phyloP scores from a whole-genome alignment of 92 coral and sea anemone species.

The Phymanthus crucifer region DNA sequence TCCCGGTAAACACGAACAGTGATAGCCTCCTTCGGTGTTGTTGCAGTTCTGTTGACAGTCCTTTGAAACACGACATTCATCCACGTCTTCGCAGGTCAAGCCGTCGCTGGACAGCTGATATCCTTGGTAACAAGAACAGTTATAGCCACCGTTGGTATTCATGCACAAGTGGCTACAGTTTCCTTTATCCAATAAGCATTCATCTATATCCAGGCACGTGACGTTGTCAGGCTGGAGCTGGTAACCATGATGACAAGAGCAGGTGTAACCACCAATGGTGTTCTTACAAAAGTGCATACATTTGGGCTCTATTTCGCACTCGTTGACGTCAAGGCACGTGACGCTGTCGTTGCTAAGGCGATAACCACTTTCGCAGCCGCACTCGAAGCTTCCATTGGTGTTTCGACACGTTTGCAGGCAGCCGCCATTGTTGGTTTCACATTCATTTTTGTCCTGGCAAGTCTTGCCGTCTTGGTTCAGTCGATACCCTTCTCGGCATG shows the following conservation, averaged over 20 bases:
- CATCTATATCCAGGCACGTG: slow-evolving; percentile 53
- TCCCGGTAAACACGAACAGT: slow-evolving; percentile 50
- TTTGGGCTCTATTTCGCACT: slow-evolving; percentile 25
- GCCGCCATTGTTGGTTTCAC: slow-evolving; percentile 41
- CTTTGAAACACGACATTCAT: slow-evolving; percentile 49
- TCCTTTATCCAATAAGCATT: slow-evolving; percentile 36
- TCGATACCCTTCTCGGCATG: slow-evolving; percentile 57
- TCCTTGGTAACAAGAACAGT: slow-evolving; percentile 56
- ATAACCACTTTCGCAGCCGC: slow-evolving; percentile 55
- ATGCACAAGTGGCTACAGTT: slow-evolving; percentile 49
- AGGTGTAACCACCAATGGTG: slow-evolving; percentile 51
- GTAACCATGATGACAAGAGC: slow-evolving; percentile 65
- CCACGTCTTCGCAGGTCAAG: slow-evolving; percentile 45
- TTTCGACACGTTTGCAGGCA: slow-evolving; percentile 65
- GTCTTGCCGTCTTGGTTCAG: slow-evolving; percentile 26
- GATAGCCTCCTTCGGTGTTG: slow-evolving; percentile 51
- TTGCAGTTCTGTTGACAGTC: slow-evolving; percentile 49
- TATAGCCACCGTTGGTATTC: slow-evolving; percentile 49
- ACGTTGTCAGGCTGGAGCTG: slow-evolving; percentile 43
- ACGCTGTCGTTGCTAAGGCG: slow-evolving; percentile 40
- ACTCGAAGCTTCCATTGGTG: slow-evolving; percentile 60
- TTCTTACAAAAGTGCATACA: slow-evolving; percentile 53
- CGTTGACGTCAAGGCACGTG: slow-evolving; percentile 56
- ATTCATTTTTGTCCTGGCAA: slow-evolving; percentile 70
- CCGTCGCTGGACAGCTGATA: slow-evolving; percentile 43